Base-by-base conservation (phyloP, 1,140 invertebrate genomes). In the Proctacanthus coquilletti region DNA sequence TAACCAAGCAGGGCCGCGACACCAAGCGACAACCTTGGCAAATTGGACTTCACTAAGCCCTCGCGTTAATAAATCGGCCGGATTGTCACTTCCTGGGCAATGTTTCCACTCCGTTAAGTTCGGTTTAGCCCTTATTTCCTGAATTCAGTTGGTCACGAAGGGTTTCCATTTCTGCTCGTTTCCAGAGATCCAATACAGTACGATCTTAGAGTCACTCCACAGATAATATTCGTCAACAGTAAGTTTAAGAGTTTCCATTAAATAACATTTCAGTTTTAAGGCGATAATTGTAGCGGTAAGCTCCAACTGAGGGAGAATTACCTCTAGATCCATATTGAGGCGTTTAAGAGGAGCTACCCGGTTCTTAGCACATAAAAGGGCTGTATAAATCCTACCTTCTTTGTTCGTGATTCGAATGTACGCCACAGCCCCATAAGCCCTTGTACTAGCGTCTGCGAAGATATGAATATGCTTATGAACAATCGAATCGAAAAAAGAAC, bases 261-360 rank as follows among this genome's bases (percentile, higher is more conserved):
- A 15, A 18, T 29, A 29, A 3, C 8, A 3, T 5, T n/a, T 10
- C 5, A 58, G 17, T 34, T 46, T 43, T 5, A 42, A 43, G 15
- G 44, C 47, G 9, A 54, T 38, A 3, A 51, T 25, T 5, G 55
- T 52, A 2, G 47, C 56, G 15, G 50, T 40, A 2, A 61, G 36
- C 38, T 62, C 56, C 8, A 61, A 31, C 11, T 50, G 30, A 0
- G 56, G 55, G 30, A 56, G 51, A 8, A 50, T 49, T 2, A 50
- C 11, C 11, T 33, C 17, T n/a, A n/a, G n/a, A 20, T 49, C 47
- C n/a, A 52, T 10, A n/a, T 11, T 18, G 3, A 52, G 48, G 0
- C 30, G 46, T 31, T 38, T 38, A 10, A 62, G 21, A n/a, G 61
- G 60, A 13, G 60, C 52, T 5, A 64, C 54, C 32, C 43, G 47